Percentiles rank a stretch among this genome's conserved stretches.
These are phyloP conservation scores for Agrotis puta DNA, from an alignment of 2,888 invertebrate species.

Conservation along the genomic window DNA sequence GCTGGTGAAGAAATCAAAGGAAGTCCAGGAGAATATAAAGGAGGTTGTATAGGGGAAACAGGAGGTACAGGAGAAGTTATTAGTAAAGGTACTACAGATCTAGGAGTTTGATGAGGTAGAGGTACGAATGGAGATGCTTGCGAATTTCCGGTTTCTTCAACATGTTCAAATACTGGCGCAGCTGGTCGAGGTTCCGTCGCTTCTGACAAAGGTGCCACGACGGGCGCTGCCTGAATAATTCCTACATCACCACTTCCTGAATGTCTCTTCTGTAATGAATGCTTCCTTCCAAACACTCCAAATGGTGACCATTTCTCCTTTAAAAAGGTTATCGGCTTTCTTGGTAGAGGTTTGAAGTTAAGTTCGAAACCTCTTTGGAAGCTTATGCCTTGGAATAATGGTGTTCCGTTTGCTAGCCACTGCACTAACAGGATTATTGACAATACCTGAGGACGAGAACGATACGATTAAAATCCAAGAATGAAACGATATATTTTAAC, in stretches of 20 bases:
- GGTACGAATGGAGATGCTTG: slow-evolving; percentile 35
- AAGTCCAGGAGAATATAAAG: slow-evolving; percentile 3
- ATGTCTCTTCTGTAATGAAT: slow-evolving; percentile 64
- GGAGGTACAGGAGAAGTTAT: slow-evolving; percentile 33
- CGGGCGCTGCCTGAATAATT: neutral
- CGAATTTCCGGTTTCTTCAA: slow-evolving; percentile 57
- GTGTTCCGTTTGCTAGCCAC: slow-evolving; percentile 30
- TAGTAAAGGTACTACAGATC: slow-evolving; percentile 31
- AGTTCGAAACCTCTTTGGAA: slow-evolving; percentile 76
- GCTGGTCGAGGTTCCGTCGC: slow-evolving; percentile 38
- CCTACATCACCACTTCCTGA: slow-evolving; percentile 20
- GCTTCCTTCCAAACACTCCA: slow-evolving; percentile 69
- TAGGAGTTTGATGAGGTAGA: slow-evolving; percentile 39
- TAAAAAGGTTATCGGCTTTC: slow-evolving; percentile 73
- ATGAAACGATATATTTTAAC: neutral
- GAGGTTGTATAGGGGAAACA: slow-evolving; percentile 15
- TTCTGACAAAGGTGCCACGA: neutral
- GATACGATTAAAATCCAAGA: slow-evolving; percentile 1
- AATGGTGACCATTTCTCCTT: slow-evolving; percentile 79
- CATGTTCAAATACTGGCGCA: slow-evolving; percentile 67
- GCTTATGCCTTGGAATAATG: slow-evolving; percentile 66
- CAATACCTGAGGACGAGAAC: slow-evolving; percentile 55
- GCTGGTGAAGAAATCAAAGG: neutral
- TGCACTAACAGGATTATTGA: slow-evolving; percentile 30
- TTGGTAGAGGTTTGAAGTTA: slow-evolving; percentile 71